phyloP scores from a whole-genome alignment of 2,113 vertebrate genomes.

The Tursiops truncatus region DNA sequence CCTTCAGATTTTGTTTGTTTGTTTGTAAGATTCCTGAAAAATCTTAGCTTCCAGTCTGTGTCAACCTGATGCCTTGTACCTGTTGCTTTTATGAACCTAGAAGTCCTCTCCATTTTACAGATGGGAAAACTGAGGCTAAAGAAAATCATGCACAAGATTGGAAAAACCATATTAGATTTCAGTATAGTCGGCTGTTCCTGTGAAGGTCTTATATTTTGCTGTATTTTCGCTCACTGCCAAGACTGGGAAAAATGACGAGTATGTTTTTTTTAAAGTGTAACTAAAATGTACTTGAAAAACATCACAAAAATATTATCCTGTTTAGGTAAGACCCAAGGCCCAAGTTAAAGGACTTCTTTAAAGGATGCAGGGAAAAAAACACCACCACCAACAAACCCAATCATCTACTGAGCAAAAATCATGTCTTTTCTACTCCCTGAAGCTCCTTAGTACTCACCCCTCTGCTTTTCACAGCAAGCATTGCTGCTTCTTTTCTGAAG shows the following conservation, averaged over 20 bases:
- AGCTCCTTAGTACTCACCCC: not conserved
- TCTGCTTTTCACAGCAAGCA: not conserved
- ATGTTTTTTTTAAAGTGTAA: conserved; percentile 4
- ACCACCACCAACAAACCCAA: not conserved
- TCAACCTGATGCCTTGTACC: not conserved
- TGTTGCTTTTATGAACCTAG: not conserved
- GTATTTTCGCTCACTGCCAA: conserved; percentile 2
- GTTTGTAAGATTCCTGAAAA: conserved; percentile 16
- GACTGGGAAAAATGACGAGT: conserved; percentile 48
- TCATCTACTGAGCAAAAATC: not conserved
- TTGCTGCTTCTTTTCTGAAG: not conserved
- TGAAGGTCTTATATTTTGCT: not conserved
- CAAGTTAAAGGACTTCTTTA: conserved; percentile 16
- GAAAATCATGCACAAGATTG: not conserved
- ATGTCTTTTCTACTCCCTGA: not conserved
- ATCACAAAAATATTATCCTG: not conserved
- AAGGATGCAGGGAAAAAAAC: not conserved
- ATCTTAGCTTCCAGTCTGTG: not conserved
- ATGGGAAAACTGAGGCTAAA: not conserved
- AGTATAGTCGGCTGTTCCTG: not conserved
- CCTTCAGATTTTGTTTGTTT: not conserved
- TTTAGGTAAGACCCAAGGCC: conserved; percentile 14
- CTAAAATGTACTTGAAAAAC: conserved; percentile 46
- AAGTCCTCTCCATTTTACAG: not conserved
- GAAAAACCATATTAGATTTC: not conserved